These are phyloP conservation scores for Caenorhabditis afra DNA, from an alignment of 2,888 invertebrate species.

Conservation along the genomic window DNA sequence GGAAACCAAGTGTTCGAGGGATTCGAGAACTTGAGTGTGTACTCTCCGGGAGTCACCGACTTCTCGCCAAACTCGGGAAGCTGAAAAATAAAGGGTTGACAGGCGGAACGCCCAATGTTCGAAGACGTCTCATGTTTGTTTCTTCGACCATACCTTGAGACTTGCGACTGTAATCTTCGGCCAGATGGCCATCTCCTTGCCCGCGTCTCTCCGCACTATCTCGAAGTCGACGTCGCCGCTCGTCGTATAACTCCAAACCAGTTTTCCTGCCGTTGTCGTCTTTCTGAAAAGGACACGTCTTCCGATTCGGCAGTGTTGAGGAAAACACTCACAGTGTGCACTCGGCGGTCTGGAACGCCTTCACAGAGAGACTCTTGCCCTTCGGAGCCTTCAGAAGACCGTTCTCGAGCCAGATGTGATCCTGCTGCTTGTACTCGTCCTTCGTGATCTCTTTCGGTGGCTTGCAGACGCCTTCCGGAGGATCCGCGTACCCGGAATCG, in stretches of 20 bases:
- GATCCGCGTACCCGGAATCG: conserved; percentile 70
- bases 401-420: conserved; percentile 60
- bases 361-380: conserved; percentile 36
- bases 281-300: conserved; percentile 61
- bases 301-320: neutral
- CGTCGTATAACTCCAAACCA: conserved; percentile 75
- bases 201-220: conserved; percentile 65
- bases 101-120: neutral
- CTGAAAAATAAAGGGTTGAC: conserved; percentile 33
- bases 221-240: conserved; percentile 76
- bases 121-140: too few species aligned
- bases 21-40: conserved; percentile 73
- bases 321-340: conserved; percentile 27
- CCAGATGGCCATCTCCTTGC: conserved; percentile 71
- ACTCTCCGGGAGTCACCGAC: conserved; percentile 62
- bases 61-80: conserved; percentile 72
- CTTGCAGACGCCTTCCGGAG: conserved; percentile 65
- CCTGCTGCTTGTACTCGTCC: conserved; percentile 51
- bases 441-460: conserved; percentile 46
- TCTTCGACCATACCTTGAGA: conserved; percentile 64
- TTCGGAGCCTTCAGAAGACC: conserved; percentile 56
- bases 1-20: conserved; percentile 72
- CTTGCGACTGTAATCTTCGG: conserved; percentile 73
- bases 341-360: conserved; percentile 39
- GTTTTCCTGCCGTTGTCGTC: conserved; percentile 61